Evolutionary conservation across 2,888 invertebrate genomes (phyloP).

Genomic region (Tigriopus californicus): DNA sequence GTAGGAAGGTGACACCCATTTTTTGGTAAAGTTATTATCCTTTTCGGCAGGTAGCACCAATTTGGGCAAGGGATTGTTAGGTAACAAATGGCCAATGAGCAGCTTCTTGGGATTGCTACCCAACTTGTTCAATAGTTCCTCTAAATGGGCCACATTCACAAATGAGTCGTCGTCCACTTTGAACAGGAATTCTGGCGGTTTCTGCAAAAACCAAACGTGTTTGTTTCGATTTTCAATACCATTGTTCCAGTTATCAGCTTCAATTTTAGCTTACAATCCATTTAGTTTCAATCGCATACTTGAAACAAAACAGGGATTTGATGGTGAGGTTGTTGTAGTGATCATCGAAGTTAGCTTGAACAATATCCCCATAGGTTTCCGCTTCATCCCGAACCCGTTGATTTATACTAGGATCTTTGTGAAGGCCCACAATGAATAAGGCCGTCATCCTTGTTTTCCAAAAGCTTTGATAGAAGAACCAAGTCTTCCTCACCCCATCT

Average conservation of each 20-base stretch:
- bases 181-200: not conserved
- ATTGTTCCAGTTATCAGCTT: no score
- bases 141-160: not conserved
- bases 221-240: no score
- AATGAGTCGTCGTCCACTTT: conserved; percentile 13
- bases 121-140: not conserved
- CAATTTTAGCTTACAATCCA: no score
- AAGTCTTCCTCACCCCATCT: not conserved
- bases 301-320: not conserved
- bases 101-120: no score
- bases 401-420: no score
- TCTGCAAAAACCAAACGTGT: no score
- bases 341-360: conserved; percentile 10
- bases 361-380: conserved; percentile 1
- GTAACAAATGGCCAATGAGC: no score
- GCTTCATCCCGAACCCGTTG: not conserved
- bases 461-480: not conserved
- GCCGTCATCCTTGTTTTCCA: not conserved
- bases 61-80: no score
- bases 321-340: conserved; percentile 16
- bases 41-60: no score
- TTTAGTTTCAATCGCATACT: not conserved
- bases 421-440: no score
- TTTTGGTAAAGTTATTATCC: no score
- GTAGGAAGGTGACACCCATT: no score